Percentiles rank a stretch among this genome's conserved stretches.
Evolutionary conservation across 2,888 invertebrate genomes (phyloP).

Genomic region (Clepsis dumicolana): DNA sequence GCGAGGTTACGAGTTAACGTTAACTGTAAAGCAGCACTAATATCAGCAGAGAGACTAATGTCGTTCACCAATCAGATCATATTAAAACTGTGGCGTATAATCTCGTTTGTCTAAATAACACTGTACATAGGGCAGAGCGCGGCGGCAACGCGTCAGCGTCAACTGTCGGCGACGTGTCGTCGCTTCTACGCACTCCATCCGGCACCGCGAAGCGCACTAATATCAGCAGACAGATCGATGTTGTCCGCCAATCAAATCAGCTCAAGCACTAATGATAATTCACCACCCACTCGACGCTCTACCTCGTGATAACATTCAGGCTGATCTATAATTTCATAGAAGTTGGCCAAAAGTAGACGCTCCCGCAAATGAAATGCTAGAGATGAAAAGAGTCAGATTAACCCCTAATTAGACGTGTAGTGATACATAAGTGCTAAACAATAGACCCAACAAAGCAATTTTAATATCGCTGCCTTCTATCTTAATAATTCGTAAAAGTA

Average conservation of each 20-base stretch:
- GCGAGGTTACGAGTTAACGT: too few relatives aligned
- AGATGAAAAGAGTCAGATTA: not conserved
- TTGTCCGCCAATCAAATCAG: not conserved
- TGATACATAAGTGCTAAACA: slow-evolving; percentile 23
- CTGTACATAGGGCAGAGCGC: slow-evolving; percentile 4
- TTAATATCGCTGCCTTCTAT: slow-evolving; percentile 69
- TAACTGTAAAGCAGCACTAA: too few relatives aligned
- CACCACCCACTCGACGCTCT: not conserved
- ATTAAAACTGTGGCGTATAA: not conserved
- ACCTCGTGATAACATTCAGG: not conserved
- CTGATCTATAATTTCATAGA: not conserved
- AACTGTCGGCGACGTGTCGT: slow-evolving; percentile 23
- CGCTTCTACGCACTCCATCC: slow-evolving; percentile 14
- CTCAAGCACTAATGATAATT: slow-evolving; percentile 4
- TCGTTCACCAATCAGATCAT: too few relatives aligned
- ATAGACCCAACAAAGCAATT: slow-evolving; percentile 53
- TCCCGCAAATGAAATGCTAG: not conserved
- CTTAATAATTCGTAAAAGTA: slow-evolving; percentile 73
- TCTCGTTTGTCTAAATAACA: slow-evolving; percentile 10
- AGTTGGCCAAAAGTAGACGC: not conserved
- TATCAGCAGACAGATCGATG: slow-evolving; percentile 16
- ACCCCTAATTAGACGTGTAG: slow-evolving; percentile 18
- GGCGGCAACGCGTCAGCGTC: slow-evolving; percentile 14
- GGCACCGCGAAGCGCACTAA: not conserved
- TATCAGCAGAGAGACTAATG: too few relatives aligned